These are phyloP conservation scores for Palythoa heliodiscus DNA, from an alignment of 92 coral and sea anemone species.

Conservation along the genomic window DNA sequence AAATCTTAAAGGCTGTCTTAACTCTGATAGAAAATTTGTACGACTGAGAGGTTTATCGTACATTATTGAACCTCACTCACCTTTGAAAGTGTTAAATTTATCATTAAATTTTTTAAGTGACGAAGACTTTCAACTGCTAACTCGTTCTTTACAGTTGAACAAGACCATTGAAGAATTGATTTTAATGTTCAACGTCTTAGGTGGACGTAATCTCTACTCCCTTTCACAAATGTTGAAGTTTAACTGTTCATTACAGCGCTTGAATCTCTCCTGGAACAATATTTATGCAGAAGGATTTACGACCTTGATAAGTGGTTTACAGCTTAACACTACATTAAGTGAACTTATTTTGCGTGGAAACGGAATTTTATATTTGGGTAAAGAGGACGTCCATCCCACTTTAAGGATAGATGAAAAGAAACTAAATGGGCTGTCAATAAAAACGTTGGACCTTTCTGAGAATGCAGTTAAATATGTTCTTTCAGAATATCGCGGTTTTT, in stretches of 20 bases:
- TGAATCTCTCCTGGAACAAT: conserved; percentile 3
- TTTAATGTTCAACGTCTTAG: not conserved
- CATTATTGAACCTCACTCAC: not conserved
- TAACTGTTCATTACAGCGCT: not conserved
- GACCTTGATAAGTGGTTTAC: not conserved
- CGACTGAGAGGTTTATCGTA: conserved; percentile 19
- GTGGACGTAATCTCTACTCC: not conserved
- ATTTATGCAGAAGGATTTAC: not conserved
- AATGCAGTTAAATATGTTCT: too few species aligned
- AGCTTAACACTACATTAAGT: not conserved
- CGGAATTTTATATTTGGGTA: not conserved
- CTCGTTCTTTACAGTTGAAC: conserved; percentile 12
- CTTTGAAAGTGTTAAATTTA: conserved; percentile 1
- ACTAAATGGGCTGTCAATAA: not conserved
- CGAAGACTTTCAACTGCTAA: not conserved
- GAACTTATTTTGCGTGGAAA: conserved; percentile 21
- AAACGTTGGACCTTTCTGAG: conserved; percentile 3
- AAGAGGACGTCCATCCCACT: not conserved
- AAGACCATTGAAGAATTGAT: conserved; percentile 7
- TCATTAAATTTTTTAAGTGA: not conserved
- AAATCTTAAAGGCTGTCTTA: conserved; percentile 1
- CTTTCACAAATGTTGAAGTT: not conserved
- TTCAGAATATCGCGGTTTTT: too few species aligned
- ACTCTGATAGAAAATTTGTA: not conserved
- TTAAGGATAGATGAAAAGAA: not conserved